Conservation (phyloP, 2,797 vertebrate genomes). For the Intellagama lesueurii region DNA sequence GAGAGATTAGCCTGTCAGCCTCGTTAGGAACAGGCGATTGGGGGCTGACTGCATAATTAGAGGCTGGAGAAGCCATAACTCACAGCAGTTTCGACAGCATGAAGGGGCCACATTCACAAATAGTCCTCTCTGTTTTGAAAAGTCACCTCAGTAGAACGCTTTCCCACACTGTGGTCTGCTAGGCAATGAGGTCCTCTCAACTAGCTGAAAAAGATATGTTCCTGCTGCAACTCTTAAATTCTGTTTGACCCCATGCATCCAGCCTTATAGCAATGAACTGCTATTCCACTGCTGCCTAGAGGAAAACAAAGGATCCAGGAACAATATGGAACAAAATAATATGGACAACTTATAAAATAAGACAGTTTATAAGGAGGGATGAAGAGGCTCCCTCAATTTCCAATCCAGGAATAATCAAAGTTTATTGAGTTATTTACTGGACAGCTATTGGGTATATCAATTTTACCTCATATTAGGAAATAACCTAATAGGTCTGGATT, state of each 20-base stretch:
- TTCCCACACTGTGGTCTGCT: neutral
- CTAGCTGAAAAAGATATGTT: neutral
- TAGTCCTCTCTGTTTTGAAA: conserved; percentile 59
- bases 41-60: conserved; percentile 79
- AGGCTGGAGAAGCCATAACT: conserved; percentile 79
- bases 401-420: neutral
- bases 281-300: neutral
- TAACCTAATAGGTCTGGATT: neutral
- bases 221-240: neutral
- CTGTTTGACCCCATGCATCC: neutral
- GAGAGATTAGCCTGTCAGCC: conserved; percentile 80
- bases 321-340: neutral
- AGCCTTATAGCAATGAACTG: neutral
- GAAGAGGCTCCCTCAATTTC: neutral
- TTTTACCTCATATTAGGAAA: neutral
- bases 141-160: conserved; percentile 53
- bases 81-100: conserved; percentile 70
- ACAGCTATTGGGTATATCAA: neutral
- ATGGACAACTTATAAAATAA: neutral
- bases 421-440: neutral
- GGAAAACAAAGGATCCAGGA: neutral
- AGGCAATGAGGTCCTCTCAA: neutral
- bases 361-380: neutral
- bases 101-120: conserved; percentile 55
- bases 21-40: conserved; percentile 78